phyloP scores from a whole-genome alignment of 1,140 invertebrate species.

The Diorhabda sublineata region DNA sequence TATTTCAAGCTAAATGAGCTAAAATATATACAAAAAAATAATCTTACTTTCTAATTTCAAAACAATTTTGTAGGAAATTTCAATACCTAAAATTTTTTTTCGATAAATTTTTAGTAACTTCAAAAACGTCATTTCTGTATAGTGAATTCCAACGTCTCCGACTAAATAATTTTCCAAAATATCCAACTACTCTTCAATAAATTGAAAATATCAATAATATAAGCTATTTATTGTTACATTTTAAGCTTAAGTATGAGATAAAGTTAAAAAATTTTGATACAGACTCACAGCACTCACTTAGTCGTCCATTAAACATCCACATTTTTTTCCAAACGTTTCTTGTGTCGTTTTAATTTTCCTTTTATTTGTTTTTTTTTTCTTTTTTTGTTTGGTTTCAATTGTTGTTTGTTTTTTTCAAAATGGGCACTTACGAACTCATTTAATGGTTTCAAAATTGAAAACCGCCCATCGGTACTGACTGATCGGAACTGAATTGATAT shows the following conservation, averaged over 20 bases:
- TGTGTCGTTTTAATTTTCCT: conserved; percentile 11
- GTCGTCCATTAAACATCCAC: background rate
- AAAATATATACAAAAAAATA: too few relatives aligned
- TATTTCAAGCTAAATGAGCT: too few relatives aligned
- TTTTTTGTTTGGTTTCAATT: background rate
- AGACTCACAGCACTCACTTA: background rate
- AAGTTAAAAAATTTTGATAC: background rate
- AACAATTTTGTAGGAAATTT: too few relatives aligned
- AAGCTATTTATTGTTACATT: background rate
- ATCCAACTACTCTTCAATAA: too few relatives aligned
- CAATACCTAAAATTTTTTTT: too few relatives aligned
- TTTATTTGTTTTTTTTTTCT: too few relatives aligned
- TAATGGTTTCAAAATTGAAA: conserved; percentile 65
- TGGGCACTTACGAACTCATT: background rate
- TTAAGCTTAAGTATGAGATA: background rate
- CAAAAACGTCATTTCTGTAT: too few relatives aligned
- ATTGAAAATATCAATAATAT: background rate
- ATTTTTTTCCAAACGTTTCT: background rate
- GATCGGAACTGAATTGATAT: conserved; percentile 69
- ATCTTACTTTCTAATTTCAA: too few relatives aligned
- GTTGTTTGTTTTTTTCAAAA: background rate
- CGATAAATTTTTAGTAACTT: too few relatives aligned
- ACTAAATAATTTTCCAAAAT: too few relatives aligned
- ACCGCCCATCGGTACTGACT: conserved; percentile 69
- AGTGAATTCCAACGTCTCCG: too few relatives aligned